Evolutionary conservation across 35 echinoderm and acorn worm genomes (phyloP).

Genomic region (Strongylocentrotus purpuratus): DNA sequence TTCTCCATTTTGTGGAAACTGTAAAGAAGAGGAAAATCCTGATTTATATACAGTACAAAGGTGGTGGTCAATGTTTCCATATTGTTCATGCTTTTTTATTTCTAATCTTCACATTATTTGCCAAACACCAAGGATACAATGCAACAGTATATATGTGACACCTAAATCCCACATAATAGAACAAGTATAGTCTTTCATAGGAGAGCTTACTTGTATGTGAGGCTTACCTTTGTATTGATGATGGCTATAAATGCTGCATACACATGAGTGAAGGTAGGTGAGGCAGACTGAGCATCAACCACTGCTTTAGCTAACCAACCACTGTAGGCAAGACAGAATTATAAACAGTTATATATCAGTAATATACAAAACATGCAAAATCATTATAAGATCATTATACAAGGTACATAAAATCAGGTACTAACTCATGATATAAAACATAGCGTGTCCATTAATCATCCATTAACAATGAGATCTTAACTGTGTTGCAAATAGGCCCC

Average conservation of each 20-base stretch:
- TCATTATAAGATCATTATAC: neutral
- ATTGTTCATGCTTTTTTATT: too few relatives aligned
- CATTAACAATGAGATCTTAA: too few relatives aligned
- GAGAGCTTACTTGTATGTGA: neutral
- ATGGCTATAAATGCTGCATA: conserved; percentile 86
- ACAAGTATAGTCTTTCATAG: neutral
- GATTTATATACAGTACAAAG: neutral
- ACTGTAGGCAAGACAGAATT: conserved; percentile 47
- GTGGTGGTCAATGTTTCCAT: too few relatives aligned
- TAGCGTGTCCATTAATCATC: too few relatives aligned
- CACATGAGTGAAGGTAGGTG: conserved; percentile 96
- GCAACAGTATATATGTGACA: neutral
- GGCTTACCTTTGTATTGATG: conserved; percentile 93
- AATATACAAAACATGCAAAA: too few relatives aligned
- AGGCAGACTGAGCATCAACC: conserved; percentile 80
- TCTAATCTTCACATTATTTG: too few relatives aligned
- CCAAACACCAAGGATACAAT: neutral
- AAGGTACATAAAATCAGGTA: too few relatives aligned
- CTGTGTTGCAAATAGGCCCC: too few relatives aligned
- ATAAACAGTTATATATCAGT: neutral
- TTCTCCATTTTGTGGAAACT: conserved; percentile 98
- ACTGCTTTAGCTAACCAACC: conserved; percentile 82
- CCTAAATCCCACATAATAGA: neutral
- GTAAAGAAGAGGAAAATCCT: neutral
- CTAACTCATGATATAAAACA: too few relatives aligned